Conservation (phyloP, 1,140 invertebrate genomes). For the Matsumurasca onukii region DNA sequence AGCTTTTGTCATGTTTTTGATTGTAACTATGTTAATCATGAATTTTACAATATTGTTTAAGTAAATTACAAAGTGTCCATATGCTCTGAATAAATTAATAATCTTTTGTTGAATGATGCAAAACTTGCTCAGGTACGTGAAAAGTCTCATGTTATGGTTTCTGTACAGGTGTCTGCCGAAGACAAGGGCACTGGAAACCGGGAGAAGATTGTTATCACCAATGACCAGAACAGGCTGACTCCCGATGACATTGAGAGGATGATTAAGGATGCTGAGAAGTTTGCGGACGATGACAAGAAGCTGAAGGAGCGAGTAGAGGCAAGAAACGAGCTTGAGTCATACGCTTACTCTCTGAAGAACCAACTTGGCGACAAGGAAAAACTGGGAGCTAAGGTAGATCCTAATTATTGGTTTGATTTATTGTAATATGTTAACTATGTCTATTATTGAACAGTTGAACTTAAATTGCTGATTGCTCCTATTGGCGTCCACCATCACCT, state of each 20-base stretch:
- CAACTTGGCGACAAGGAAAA: slow-evolving; percentile 98
- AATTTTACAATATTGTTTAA: too few species aligned
- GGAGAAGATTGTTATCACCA: slow-evolving; percentile 98
- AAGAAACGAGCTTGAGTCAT: slow-evolving; percentile 94
- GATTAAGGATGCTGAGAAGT: slow-evolving; percentile 98
- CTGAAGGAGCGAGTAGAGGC: slow-evolving; percentile 96
- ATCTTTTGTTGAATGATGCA: too few species aligned
- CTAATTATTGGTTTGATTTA: not conserved
- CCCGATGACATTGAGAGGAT: slow-evolving; percentile 98
- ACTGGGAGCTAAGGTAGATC: slow-evolving; percentile 80
- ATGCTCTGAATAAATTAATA: too few species aligned
- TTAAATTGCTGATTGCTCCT: not conserved
- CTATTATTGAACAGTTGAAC: not conserved
- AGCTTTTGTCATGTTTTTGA: too few species aligned
- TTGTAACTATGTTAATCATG: too few species aligned
- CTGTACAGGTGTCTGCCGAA: slow-evolving; percentile 82
- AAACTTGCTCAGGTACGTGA: slow-evolving; percentile 77
- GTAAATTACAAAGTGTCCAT: too few species aligned
- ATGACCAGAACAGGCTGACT: slow-evolving; percentile 95
- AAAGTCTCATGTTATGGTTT: slow-evolving; percentile 4
- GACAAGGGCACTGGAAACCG: slow-evolving; percentile 98
- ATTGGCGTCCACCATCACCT: too few species aligned
- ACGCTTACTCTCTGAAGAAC: slow-evolving; percentile 97
- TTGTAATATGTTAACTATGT: not conserved
- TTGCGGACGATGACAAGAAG: slow-evolving; percentile 98